Evolutionary conservation across 2,113 vertebrate genomes (phyloP).

Genomic region (Baryphthengus martii): DNA sequence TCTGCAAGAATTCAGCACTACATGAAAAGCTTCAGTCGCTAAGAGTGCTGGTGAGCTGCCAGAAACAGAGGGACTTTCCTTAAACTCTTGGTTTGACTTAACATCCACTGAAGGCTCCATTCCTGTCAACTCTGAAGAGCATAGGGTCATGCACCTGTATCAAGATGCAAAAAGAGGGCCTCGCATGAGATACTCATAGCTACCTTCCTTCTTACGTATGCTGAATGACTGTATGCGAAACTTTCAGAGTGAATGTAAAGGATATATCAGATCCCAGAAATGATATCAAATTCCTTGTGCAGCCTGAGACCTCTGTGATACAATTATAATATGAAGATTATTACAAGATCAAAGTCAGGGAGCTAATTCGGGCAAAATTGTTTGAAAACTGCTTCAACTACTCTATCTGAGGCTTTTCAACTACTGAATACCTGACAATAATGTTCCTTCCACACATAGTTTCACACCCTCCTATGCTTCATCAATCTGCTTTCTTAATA

Average conservation of each 20-base stretch:
- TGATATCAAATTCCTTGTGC: background rate
- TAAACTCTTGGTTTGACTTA: slow-evolving; percentile 40
- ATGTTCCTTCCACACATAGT: background rate
- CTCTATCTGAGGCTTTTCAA: background rate
- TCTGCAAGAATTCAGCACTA: background rate
- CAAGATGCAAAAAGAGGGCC: background rate
- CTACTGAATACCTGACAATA: background rate
- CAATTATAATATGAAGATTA: background rate
- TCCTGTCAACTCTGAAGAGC: background rate
- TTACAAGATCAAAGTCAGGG: background rate
- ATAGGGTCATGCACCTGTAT: background rate
- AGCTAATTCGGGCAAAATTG: background rate
- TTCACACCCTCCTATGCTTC: background rate
- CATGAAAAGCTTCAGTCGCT: background rate
- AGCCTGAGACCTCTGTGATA: background rate
- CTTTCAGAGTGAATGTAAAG: background rate
- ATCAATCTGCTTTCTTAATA: background rate
- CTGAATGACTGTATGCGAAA: background rate
- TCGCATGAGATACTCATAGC: background rate
- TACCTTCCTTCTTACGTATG: background rate
- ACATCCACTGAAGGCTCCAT: background rate
- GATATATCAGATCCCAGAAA: slow-evolving; percentile 10
- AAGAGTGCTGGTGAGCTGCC: background rate
- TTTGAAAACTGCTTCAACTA: background rate
- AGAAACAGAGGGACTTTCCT: slow-evolving; percentile 23